These are phyloP conservation scores for Callinectes sapidus DNA, from an alignment of 2,888 invertebrate genomes.

Conservation along the genomic window DNA sequence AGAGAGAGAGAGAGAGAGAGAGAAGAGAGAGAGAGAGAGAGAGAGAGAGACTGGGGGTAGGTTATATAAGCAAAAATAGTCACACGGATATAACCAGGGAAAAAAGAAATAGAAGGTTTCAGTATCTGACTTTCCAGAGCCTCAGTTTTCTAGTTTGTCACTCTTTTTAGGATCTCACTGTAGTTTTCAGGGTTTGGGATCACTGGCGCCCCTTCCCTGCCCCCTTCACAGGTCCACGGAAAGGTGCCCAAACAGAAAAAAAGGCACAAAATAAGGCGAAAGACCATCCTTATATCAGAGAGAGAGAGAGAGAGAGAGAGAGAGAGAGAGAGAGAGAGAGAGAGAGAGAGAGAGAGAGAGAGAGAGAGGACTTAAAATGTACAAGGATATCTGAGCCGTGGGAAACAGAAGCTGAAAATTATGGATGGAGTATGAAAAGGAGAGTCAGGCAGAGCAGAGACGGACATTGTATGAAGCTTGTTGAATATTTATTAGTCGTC, in stretches of 20 bases:
- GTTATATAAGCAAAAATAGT: neutral
- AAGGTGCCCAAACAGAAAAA: neutral
- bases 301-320: conserved; percentile 17
- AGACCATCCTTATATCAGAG: neutral
- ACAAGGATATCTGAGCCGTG: neutral
- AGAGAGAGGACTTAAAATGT: neutral
- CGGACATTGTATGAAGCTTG: neutral
- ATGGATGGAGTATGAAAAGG: neutral
- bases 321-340: conserved; percentile 5
- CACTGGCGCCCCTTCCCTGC: neutral
- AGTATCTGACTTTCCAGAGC: neutral
- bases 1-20: conserved; percentile 37
- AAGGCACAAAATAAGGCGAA: neutral
- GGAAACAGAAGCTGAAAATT: neutral
- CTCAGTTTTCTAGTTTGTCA: neutral
- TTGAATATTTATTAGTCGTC: neutral
- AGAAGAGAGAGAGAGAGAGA: conserved; percentile 9
- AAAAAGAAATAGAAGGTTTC: neutral
- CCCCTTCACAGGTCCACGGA: conserved; percentile 1
- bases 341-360: conserved; percentile 3
- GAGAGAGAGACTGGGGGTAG: neutral
- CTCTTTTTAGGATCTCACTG: neutral
- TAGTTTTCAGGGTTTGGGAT: neutral
- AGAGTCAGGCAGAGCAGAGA: neutral
- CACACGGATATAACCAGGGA: neutral